Evolutionary conservation across 2,888 invertebrate species (phyloP), one percentile per base, ranked within the genome.

Genomic region (Acanthococcus lagerstroemiae): DNA sequence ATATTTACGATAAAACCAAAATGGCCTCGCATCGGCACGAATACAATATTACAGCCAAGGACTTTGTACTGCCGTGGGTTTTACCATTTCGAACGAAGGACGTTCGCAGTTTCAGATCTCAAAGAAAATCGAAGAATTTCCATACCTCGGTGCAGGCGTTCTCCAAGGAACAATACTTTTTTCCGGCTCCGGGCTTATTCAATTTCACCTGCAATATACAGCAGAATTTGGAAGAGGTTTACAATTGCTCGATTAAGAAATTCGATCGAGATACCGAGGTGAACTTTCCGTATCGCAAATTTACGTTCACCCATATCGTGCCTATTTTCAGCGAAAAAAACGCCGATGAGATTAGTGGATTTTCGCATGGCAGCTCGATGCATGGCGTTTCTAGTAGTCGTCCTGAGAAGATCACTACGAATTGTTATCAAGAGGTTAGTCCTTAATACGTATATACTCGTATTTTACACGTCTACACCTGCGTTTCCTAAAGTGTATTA

Each of bases 121-220:
- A 85, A 70, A 78, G 74, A 30, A 83, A 83, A 71, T 80, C 84
- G 69, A 80, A 81, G 15, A 78, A 77, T 67, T 84, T 81, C 71
- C 79, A 79, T 67, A 81, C 80, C 0, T 79, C 82, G 0, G 77
- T 85, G 48, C 78, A 83, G 15, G 81, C 78, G 73, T 72, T 84
- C 5, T 80, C 83, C 0, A 78, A 78, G 30, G 76, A 75, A 45
- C 74, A 77, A 65, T 77, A 82, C 68, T 86, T 82, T 74, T 86
- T 86, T 72, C 86, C 86, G 1, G 79, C 84, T 0, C 78, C 80
- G 5, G 78, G 78, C 24, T 73, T 84, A 17, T 83, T 74, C 68
- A 69, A 71, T 52, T 67, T 72, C 9, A 57, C 68, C 0, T 73
- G 73, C 60, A 56, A 61, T 26, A 45, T 63, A 6, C 67, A 67